Percentiles rank a stretch among this genome's conserved stretches.
Conservation (phyloP, 2,113 vertebrate species). For the Abramis brama region DNA sequence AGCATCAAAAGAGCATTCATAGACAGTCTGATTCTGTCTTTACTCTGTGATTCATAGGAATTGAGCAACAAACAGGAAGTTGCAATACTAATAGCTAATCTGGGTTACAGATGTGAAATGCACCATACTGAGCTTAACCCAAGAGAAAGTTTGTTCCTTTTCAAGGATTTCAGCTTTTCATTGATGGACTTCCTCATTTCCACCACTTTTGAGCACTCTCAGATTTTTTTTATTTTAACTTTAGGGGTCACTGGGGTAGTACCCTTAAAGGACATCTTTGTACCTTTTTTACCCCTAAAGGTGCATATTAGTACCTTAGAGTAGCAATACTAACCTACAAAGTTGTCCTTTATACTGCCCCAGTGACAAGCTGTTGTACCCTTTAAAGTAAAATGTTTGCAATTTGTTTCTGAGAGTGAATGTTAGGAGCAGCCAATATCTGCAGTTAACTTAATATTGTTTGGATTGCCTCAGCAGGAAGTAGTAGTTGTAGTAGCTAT, state of each 20-base stretch:
- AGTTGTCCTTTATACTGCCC: too few species aligned
- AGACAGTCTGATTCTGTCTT: not conserved
- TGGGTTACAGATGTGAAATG: not conserved
- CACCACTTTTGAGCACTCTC: not conserved
- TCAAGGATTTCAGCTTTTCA: not conserved
- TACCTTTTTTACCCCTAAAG: too few species aligned
- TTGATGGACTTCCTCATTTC: not conserved
- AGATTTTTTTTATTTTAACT: too few species aligned
- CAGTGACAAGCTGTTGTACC: too few species aligned
- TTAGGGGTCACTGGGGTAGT: too few species aligned
- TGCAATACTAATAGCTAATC: not conserved
- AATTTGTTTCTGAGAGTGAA: too few species aligned
- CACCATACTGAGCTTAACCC: too few species aligned
- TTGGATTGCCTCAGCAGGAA: not conserved
- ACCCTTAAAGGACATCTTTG: too few species aligned
- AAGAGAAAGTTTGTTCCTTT: not conserved
- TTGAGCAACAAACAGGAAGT: not conserved
- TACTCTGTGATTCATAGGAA: not conserved
- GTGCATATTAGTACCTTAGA: too few species aligned
- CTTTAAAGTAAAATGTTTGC: too few species aligned
- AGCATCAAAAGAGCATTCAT: not conserved
- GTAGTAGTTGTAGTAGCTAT: not conserved
- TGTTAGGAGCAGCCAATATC: not conserved
- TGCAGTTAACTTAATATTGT: not conserved
- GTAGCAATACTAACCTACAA: too few species aligned